These are phyloP conservation scores for Chionodraco myersi DNA, from an alignment of 2,113 vertebrate species.

Conservation along the genomic window DNA sequence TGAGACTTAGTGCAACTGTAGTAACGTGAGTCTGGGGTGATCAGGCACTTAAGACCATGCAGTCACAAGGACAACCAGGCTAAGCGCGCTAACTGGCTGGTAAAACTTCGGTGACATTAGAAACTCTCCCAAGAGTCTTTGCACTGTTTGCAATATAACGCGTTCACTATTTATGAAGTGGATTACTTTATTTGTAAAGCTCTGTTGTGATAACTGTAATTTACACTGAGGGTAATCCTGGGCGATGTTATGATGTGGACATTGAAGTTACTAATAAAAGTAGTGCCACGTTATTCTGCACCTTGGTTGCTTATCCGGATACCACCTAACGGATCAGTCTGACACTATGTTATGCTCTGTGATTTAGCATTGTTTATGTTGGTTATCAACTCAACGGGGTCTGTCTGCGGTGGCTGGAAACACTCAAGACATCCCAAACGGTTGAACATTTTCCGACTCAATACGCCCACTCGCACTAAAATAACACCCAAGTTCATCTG, in stretches of 20 bases:
- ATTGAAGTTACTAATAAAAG: background rate
- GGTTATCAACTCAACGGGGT: background rate
- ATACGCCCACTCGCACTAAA: slow-evolving; percentile 18
- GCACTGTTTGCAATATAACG: background rate
- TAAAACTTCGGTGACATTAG: slow-evolving; percentile 30
- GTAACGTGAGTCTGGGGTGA: background rate
- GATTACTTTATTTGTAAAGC: background rate
- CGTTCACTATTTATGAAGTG: too few species aligned
- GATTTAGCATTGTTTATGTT: background rate
- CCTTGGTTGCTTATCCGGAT: background rate
- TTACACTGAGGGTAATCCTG: background rate
- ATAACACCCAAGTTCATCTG: background rate
- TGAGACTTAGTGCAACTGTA: background rate
- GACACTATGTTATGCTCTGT: background rate
- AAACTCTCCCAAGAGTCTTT: background rate
- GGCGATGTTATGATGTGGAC: background rate
- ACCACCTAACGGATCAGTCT: background rate
- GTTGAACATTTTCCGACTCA: slow-evolving; percentile 15
- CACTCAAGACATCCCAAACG: background rate
- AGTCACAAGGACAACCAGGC: slow-evolving; percentile 46
- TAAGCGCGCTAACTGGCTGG: slow-evolving; percentile 56
- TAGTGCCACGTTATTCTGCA: slow-evolving; percentile 19
- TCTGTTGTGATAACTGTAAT: background rate
- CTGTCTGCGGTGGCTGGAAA: background rate
- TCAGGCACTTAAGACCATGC: background rate